These are phyloP conservation scores for Chelon labrosus DNA, from an alignment of 2,797 vertebrate species.

Conservation along the genomic window DNA sequence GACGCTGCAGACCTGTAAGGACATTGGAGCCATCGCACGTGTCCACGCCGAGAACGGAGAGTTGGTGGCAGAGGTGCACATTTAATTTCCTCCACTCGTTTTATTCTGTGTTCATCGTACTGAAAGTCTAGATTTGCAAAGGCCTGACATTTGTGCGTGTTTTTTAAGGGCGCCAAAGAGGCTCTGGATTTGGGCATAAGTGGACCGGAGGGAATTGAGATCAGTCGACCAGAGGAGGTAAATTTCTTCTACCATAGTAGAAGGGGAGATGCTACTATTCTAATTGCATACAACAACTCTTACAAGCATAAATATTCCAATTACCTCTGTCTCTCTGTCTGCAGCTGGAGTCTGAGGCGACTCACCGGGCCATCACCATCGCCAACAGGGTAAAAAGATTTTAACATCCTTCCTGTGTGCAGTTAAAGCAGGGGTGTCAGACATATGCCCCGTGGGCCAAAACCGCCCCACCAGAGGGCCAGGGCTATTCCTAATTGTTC, in stretches of 20 bases:
- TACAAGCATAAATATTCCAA: no score
- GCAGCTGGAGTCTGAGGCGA: constrained; percentile 94
- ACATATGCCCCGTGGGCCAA: no score
- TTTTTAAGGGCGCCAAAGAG: constrained; percentile 71
- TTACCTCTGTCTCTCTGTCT: constrained; percentile 20
- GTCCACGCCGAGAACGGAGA: constrained; percentile 83
- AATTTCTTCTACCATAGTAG: background rate
- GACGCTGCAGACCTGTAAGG: constrained; percentile 79
- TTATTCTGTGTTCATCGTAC: background rate
- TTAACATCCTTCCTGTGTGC: constrained; percentile 11
- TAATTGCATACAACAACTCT: no score
- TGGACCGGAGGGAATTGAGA: constrained; percentile 82
- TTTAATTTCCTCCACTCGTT: background rate
- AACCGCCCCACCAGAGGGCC: no score
- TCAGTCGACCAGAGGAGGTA: constrained; percentile 83
- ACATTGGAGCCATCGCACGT: constrained; percentile 80
- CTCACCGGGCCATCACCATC: constrained; percentile 92
- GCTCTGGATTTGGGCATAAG: constrained; percentile 80
- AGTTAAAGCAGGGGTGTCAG: background rate
- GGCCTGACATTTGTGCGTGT: background rate
- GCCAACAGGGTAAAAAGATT: constrained; percentile 86
- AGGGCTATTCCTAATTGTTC: no score
- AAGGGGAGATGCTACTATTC: no score
- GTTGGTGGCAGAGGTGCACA: constrained; percentile 78
- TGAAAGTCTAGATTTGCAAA: no score